Conservation (phyloP, 1,140 invertebrate genomes). For the Asobara japonica region DNA sequence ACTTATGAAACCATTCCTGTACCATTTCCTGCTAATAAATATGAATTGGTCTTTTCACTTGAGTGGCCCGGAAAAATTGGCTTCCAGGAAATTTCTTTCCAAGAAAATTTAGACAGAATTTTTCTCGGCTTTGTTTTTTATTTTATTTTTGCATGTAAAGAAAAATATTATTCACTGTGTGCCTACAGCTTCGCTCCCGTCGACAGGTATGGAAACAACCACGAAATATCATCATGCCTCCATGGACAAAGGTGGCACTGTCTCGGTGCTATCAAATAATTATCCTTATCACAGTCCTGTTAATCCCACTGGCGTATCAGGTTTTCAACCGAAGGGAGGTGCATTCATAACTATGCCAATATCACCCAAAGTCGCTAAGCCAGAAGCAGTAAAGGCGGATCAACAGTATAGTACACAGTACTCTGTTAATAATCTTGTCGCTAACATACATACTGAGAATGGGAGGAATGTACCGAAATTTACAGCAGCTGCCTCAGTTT, state of each 20-base stretch:
- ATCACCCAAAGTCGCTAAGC: slow-evolving; percentile 69
- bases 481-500: slow-evolving; percentile 56
- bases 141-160: slow-evolving; percentile 8
- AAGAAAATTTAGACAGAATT: too few species aligned
- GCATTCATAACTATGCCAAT: slow-evolving; percentile 88
- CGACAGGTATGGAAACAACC: slow-evolving; percentile 64
- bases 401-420: slow-evolving; percentile 61
- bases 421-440: slow-evolving; percentile 59
- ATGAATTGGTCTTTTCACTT: too few species aligned
- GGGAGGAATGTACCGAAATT: slow-evolving; percentile 59
- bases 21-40: too few species aligned
- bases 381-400: slow-evolving; percentile 55
- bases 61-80: too few species aligned
- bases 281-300: slow-evolving; percentile 77
- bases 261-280: slow-evolving; percentile 64
- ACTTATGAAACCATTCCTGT: too few species aligned
- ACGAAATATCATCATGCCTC: slow-evolving; percentile 64
- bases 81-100: too few species aligned
- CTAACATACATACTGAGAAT: slow-evolving; percentile 57
- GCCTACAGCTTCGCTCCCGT: slow-evolving; percentile 65
- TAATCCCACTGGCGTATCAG: slow-evolving; percentile 81
- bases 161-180: slow-evolving; percentile 1
- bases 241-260: slow-evolving; percentile 57
- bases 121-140: not conserved
- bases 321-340: slow-evolving; percentile 87